Conservation (phyloP, 2,113 vertebrate genomes). For the Eleginops maclovinus region DNA sequence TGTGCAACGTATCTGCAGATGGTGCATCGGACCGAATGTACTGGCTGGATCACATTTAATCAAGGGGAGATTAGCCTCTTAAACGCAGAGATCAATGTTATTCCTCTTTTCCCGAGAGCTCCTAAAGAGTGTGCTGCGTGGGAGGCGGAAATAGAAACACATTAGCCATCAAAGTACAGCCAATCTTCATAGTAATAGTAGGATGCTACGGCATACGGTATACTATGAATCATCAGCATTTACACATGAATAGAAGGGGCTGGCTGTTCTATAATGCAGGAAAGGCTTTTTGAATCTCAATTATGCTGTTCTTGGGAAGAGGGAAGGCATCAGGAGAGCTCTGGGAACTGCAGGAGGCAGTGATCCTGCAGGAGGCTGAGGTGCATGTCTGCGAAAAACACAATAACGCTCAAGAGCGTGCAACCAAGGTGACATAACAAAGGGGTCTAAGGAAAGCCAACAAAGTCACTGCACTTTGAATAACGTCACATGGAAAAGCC, state of each 20-base stretch:
- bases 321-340: no score
- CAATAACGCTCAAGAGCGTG: not conserved
- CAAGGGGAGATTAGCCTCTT: slow-evolving; percentile 15
- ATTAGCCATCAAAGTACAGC: slow-evolving; percentile 54
- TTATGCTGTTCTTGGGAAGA: not conserved
- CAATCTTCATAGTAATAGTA: slow-evolving; percentile 51
- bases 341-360: not conserved
- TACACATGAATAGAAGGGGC: slow-evolving; percentile 73
- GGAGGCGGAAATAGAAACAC: slow-evolving; percentile 44
- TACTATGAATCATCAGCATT: slow-evolving; percentile 58
- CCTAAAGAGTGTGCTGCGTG: slow-evolving; percentile 10
- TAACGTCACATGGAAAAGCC: slow-evolving; percentile 16
- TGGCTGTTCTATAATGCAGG: slow-evolving; percentile 57
- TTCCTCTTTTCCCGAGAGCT: not conserved
- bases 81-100: slow-evolving; percentile 33
- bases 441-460: slow-evolving; percentile 1
- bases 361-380: slow-evolving; percentile 13
- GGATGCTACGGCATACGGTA: slow-evolving; percentile 30
- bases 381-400: slow-evolving; percentile 13
- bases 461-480: slow-evolving; percentile 19
- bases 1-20: slow-evolving; percentile 15
- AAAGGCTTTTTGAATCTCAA: slow-evolving; percentile 56
- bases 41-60: slow-evolving; percentile 21
- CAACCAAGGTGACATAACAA: not conserved
- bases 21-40: not conserved